Percentiles rank a stretch among this genome's conserved stretches.
Conservation (phyloP, 2,113 vertebrate species). For the Phoenicopterus ruber region DNA sequence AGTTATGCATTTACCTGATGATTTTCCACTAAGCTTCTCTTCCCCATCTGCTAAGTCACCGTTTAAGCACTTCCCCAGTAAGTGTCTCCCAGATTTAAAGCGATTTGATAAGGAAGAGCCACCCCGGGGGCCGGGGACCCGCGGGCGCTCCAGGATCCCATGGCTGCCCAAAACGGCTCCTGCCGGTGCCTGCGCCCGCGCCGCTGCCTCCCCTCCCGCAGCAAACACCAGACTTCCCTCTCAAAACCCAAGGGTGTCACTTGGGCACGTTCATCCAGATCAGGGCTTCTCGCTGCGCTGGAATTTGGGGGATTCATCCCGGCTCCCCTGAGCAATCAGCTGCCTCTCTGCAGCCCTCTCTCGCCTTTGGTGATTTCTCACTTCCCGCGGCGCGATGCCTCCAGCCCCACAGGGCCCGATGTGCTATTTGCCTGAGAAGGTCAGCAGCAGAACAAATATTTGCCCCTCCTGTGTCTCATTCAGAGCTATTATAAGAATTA, state of each 20-base stretch:
- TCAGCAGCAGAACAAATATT: conserved; percentile 76
- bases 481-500: conserved; percentile 37
- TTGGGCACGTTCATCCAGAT: not conserved
- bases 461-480: conserved; percentile 50
- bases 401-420: not conserved
- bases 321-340: not conserved
- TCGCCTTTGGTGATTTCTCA: conserved; percentile 16
- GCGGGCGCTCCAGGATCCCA: rapidly evolving
- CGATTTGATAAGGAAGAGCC: not conserved
- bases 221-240: conserved; percentile 4
- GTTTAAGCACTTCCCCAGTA: not conserved
- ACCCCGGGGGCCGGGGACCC: rapidly evolving
- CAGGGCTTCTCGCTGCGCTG: not conserved
- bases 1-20: not conserved
- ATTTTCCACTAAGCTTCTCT: not conserved
- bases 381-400: not conserved
- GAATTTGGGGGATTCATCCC: conserved; percentile 27
- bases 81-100: not conserved
- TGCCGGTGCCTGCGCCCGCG: rapidly evolving
- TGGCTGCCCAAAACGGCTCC: not conserved
- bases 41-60: not conserved
- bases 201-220: not conserved
- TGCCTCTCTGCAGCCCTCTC: not conserved
- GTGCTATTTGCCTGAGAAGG: conserved; percentile 72
- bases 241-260: not conserved